A percentile compares a stretch with the other conserved stretches of the same genome.
Conservation (phyloP, 2,113 vertebrate genomes). For the Gallinago undulata region DNA sequence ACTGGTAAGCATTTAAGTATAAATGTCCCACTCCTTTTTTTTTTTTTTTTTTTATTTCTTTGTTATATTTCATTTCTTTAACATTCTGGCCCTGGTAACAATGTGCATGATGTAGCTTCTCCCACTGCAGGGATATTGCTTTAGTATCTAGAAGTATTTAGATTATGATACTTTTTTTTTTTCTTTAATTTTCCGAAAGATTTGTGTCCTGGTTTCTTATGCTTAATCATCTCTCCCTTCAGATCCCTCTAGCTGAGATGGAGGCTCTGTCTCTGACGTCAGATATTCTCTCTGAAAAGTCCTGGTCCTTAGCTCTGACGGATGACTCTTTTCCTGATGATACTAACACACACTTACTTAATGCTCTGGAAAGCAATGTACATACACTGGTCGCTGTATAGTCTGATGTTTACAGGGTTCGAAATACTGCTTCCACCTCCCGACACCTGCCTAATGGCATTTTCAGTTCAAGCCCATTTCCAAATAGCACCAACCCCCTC, state of each 20-base stretch:
- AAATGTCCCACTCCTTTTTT: neutral
- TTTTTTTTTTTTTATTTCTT: neutral
- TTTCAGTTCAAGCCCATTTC: neutral
- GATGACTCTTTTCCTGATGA: conserved; percentile 95
- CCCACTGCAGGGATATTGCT: conserved; percentile 35
- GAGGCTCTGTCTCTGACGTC: conserved; percentile 98
- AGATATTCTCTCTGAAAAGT: conserved; percentile 93
- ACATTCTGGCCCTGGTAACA: neutral
- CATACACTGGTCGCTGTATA: conserved; percentile 78
- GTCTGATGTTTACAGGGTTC: conserved; percentile 80
- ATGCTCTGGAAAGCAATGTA: conserved; percentile 96
- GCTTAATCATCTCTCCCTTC: conserved; percentile 91
- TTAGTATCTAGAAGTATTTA: conserved; percentile 47
- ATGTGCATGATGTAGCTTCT: conserved; percentile 35
- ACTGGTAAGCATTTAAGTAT: conserved; percentile 14
- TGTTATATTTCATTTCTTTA: conserved; percentile 11
- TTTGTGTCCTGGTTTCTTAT: conserved; percentile 82
- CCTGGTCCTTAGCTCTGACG: conserved; percentile 97
- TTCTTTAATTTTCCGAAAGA: conserved; percentile 29
- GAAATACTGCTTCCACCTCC: conserved; percentile 61
- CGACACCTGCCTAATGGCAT: conserved; percentile 45
- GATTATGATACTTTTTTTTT: conserved; percentile 23
- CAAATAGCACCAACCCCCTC: neutral
- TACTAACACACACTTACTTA: conserved; percentile 94
- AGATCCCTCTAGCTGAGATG: conserved; percentile 99